These are phyloP conservation scores for Oryzias celebensis DNA, from an alignment of 2,113 vertebrate species.

Conservation along the genomic window DNA sequence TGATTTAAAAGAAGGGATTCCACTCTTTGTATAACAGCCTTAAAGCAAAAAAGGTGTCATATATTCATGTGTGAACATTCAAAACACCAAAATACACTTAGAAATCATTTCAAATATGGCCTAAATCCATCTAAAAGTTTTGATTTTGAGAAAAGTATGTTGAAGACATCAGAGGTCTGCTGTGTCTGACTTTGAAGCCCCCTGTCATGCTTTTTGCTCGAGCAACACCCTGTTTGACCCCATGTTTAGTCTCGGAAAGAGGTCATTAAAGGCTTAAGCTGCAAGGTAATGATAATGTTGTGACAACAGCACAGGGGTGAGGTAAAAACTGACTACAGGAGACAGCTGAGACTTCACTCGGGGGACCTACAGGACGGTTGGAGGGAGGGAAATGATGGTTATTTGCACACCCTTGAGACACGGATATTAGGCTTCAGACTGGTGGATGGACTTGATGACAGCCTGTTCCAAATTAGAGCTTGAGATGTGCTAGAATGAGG, in stretches of 20 bases:
- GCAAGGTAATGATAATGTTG: slow-evolving; percentile 75
- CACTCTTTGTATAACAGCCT: not conserved
- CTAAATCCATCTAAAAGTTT: not conserved
- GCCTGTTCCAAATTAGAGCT: slow-evolving; percentile 43
- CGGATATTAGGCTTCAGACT: slow-evolving; percentile 65
- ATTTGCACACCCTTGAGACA: slow-evolving; percentile 66
- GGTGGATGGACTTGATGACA: slow-evolving; percentile 68
- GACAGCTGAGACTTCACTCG: slow-evolving; percentile 60
- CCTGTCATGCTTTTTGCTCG: slow-evolving; percentile 32
- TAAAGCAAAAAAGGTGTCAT: not conserved
- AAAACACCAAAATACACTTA: not conserved
- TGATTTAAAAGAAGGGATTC: not conserved
- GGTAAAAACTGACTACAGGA: slow-evolving; percentile 66
- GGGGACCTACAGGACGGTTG: slow-evolving; percentile 48
- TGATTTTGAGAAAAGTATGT: slow-evolving; percentile 3
- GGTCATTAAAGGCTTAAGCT: slow-evolving; percentile 69
- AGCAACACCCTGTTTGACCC: slow-evolving; percentile 63
- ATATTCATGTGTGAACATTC: not conserved
- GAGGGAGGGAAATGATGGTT: slow-evolving; percentile 66
- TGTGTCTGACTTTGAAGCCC: slow-evolving; percentile 4
- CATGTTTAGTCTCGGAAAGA: slow-evolving; percentile 64
- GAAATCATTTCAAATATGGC: not conserved
- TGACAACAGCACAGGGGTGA: slow-evolving; percentile 63
- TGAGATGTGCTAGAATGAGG: too few relatives aligned
- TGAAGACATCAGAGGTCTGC: not conserved